Conservation (phyloP, 1,140 invertebrate species). For the Acromyrmex heyeri region DNA sequence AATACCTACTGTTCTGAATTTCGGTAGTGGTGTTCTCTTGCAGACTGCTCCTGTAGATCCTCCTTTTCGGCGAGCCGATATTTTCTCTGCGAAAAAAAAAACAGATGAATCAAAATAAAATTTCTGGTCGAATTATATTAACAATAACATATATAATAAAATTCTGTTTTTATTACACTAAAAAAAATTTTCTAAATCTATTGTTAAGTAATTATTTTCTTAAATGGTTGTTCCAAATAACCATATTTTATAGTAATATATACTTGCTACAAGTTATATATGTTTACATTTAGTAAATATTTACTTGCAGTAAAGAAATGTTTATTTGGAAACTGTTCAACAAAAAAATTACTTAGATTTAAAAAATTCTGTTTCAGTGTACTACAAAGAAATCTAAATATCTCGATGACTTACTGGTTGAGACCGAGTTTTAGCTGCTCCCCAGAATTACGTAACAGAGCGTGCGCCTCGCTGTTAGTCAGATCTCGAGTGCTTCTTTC, state of each 20-base stretch:
- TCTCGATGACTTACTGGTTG: constrained; percentile 89
- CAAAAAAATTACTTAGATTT: too few relatives aligned
- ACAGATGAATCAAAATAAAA: neutral
- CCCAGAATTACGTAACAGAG: constrained; percentile 90
- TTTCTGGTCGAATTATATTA: neutral
- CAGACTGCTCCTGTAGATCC: constrained; percentile 85
- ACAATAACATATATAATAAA: too few relatives aligned
- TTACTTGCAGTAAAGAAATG: too few relatives aligned
- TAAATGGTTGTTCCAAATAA: too few relatives aligned
- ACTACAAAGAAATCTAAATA: neutral
- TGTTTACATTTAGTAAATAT: too few relatives aligned
- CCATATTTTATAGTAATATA: too few relatives aligned
- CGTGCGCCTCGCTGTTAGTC: constrained; percentile 92
- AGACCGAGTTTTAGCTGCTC: constrained; percentile 91
- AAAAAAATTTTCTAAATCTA: too few relatives aligned
- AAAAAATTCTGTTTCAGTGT: too few relatives aligned
- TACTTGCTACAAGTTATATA: too few relatives aligned
- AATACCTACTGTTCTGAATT: constrained; percentile 83
- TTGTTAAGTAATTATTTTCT: too few relatives aligned
- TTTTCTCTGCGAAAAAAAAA: constrained; percentile 80
- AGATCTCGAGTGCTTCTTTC: constrained; percentile 90
- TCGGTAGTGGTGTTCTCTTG: constrained; percentile 84
- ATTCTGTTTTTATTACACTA: neutral
- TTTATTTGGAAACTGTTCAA: too few relatives aligned
- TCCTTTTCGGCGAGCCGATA: constrained; percentile 83